Conservation (phyloP, 2,797 vertebrate species). For the Paratrypauchen microcephalus region DNA sequence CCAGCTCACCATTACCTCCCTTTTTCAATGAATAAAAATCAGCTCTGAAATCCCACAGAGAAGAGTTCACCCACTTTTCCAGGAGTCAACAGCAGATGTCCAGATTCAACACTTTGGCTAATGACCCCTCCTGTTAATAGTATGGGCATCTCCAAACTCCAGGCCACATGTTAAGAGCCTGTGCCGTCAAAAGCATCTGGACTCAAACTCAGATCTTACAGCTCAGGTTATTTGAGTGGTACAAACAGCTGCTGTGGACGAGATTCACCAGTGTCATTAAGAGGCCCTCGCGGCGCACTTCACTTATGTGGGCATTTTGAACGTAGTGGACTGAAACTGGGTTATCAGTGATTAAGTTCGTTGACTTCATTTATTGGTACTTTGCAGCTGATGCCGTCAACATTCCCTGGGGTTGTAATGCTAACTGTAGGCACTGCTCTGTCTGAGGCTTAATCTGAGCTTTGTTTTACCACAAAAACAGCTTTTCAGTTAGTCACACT, state of each 20-base stretch:
- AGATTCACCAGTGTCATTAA: background rate
- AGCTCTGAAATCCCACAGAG: slow-evolving; percentile 15
- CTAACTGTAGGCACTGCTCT: too few species aligned
- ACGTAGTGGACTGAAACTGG: background rate
- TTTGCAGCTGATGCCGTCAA: too few species aligned
- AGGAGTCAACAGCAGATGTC: slow-evolving; percentile 47
- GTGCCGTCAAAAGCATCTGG: slow-evolving; percentile 17
- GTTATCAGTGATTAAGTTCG: too few species aligned
- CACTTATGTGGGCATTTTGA: background rate
- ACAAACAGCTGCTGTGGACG: background rate
- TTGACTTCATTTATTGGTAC: too few species aligned
- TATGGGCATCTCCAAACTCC: slow-evolving; percentile 22
- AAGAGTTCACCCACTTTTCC: slow-evolving; percentile 39
- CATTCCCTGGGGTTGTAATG: too few species aligned
- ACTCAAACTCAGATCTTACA: background rate
- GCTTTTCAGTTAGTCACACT: too few species aligned
- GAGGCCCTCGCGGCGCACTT: background rate
- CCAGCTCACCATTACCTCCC: slow-evolving; percentile 18
- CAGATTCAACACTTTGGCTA: slow-evolving; percentile 30
- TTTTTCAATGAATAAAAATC: slow-evolving; percentile 31
- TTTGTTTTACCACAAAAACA: too few species aligned
- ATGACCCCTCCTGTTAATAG: slow-evolving; percentile 38
- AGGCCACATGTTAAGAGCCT: slow-evolving; percentile 19
- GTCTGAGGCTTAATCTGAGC: too few species aligned
- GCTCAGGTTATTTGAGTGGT: background rate